Percentiles rank a stretch among this genome's conserved stretches.
Evolutionary conservation across 1,140 invertebrate species (phyloP).

Genomic region (Drosophila virilis): DNA sequence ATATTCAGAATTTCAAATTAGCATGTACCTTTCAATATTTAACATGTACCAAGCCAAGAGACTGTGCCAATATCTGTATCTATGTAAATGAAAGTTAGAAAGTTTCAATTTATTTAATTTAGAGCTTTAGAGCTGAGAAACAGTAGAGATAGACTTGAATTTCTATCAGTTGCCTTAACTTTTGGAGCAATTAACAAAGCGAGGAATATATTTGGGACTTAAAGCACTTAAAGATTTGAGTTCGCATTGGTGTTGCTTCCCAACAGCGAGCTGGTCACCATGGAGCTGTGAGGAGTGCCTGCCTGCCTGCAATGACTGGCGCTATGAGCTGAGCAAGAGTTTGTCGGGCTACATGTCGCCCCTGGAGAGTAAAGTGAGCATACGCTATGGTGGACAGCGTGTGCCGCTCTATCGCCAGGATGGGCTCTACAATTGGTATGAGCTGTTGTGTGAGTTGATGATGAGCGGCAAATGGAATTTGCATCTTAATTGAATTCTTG

Average conservation of each 20-base stretch:
- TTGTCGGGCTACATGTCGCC: background rate
- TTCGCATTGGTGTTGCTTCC: background rate
- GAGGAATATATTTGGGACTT: too few species aligned
- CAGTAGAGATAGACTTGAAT: too few species aligned
- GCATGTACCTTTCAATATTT: too few species aligned
- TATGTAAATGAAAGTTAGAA: too few species aligned
- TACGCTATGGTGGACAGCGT: slow-evolving; percentile 22
- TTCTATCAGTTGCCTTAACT: too few species aligned
- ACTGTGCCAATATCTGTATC: too few species aligned
- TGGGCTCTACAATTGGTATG: slow-evolving; percentile 38
- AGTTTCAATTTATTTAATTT: too few species aligned
- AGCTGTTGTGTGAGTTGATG: slow-evolving; percentile 41
- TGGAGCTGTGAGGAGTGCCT: slow-evolving; percentile 32
- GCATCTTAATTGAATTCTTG: background rate
- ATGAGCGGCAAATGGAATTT: background rate
- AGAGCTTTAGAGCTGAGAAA: too few species aligned
- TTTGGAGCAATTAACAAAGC: too few species aligned
- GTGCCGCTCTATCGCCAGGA: slow-evolving; percentile 27
- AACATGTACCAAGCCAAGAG: too few species aligned
- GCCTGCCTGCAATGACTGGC: slow-evolving; percentile 34
- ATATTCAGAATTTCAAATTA: too few species aligned
- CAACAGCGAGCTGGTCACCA: slow-evolving; percentile 26
- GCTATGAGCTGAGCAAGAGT: slow-evolving; percentile 36
- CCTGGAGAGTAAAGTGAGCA: slow-evolving; percentile 18
- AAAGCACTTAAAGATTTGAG: too few species aligned